A percentile compares a stretch with the other conserved stretches of the same genome.
These are phyloP conservation scores for Gallirallus australis DNA, from an alignment of 2,797 vertebrate species.

Conservation along the genomic window DNA sequence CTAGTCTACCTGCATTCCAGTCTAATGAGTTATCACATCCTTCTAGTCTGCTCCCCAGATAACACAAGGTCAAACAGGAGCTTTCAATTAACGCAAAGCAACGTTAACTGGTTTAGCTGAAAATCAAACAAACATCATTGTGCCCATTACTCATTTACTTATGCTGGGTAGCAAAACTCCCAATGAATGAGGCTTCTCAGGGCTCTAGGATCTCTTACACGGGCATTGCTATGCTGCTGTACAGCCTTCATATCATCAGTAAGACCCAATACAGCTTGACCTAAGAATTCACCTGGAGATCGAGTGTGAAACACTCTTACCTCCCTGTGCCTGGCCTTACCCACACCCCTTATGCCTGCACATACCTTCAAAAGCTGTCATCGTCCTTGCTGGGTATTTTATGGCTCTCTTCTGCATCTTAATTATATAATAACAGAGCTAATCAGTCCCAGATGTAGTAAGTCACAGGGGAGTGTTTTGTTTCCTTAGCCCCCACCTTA, in stretches of 20 bases:
- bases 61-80: not conserved
- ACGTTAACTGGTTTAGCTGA: fast-evolving
- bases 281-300: not conserved
- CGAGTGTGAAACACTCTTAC: not conserved
- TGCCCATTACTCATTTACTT: not conserved
- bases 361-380: not conserved
- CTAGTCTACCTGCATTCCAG: slow-evolving; percentile 5
- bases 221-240: not conserved
- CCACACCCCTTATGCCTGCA: not conserved
- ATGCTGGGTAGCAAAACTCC: not conserved
- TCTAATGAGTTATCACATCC: not conserved
- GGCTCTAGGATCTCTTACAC: not conserved
- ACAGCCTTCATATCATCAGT: not conserved
- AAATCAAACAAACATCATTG: not conserved
- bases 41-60: not conserved
- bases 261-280: not conserved
- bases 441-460: slow-evolving; percentile 20
- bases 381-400: not conserved
- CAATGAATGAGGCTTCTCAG: not conserved
- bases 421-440: not conserved
- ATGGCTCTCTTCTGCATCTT: not conserved
- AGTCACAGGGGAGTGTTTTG: not conserved
- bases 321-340: not conserved
- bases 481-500: not conserved
- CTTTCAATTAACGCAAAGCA: not conserved